phyloP scores from a whole-genome alignment of 2,888 invertebrate genomes.

The Drosophila ezoana region DNA sequence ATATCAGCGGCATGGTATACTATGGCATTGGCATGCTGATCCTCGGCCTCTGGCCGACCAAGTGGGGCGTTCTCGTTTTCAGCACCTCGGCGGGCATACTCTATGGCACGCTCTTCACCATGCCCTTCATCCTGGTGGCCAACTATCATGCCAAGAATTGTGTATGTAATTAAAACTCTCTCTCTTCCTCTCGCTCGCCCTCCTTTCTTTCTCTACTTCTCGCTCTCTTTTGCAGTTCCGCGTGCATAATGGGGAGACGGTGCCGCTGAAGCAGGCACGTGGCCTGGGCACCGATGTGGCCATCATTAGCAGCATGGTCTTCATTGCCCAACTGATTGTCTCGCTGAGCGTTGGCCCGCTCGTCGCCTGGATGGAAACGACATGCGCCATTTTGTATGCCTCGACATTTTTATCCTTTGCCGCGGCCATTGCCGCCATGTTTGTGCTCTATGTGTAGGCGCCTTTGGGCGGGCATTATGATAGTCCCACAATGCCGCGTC shows the following conservation, averaged over 20 bases:
- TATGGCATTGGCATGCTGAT: conserved; percentile 84
- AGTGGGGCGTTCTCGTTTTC: conserved; percentile 83
- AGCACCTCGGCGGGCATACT: conserved; percentile 85
- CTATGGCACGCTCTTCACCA: conserved; percentile 85
- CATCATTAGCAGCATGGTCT: conserved; percentile 85
- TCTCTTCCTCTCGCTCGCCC: background rate
- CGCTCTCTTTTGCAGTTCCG: conserved; percentile 74
- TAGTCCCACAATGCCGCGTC: background rate
- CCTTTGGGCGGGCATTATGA: background rate
- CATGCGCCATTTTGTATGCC: conserved; percentile 84
- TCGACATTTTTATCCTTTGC: conserved; percentile 83
- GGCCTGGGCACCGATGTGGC: conserved; percentile 85
- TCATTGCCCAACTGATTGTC: conserved; percentile 84
- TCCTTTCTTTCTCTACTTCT: background rate
- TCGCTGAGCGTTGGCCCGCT: conserved; percentile 83
- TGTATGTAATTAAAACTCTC: conserved; percentile 74
- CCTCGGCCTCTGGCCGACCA: conserved; percentile 84
- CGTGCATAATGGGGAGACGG: conserved; percentile 81
- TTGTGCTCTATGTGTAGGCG: conserved; percentile 83
- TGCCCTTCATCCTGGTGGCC: conserved; percentile 85
- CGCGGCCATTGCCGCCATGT: conserved; percentile 84
- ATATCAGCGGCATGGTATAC: conserved; percentile 83
- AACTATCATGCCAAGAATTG: conserved; percentile 85
- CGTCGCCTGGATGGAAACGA: conserved; percentile 81
- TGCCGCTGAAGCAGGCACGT: conserved; percentile 83